phyloP scores from a whole-genome alignment of 2,113 vertebrate species.

The Pterocles orientalis region DNA sequence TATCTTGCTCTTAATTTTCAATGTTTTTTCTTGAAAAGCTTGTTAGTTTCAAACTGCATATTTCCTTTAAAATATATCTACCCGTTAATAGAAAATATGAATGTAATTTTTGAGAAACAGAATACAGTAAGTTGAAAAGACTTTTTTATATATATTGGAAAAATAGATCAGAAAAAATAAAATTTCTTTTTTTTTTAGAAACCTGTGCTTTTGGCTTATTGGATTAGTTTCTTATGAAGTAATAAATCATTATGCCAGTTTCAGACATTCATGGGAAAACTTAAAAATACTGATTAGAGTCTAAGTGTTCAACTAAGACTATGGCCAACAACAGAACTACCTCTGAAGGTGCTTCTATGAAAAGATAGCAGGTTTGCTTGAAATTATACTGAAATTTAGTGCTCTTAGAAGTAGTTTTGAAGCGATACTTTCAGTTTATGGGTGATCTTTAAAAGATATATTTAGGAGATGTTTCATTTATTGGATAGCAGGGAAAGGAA shows the following conservation, averaged over 20 bases:
- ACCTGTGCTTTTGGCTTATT: background rate
- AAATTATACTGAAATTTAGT: background rate
- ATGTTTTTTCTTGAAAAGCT: background rate
- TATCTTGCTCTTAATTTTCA: background rate
- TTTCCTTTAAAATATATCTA: background rate
- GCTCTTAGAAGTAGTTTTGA: background rate
- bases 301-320: background rate
- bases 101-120: background rate
- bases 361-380: background rate
- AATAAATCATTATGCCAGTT: background rate
- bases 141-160: background rate
- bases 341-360: background rate
- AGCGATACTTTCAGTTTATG: background rate
- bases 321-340: background rate
- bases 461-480: background rate
- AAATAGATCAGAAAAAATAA: background rate
- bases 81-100: background rate
- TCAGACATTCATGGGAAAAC: background rate
- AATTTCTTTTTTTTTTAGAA: background rate
- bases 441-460: background rate
- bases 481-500: background rate
- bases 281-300: background rate
- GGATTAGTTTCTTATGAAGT: background rate
- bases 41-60: fast-evolving
- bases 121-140: background rate